Base-by-base conservation (phyloP, 2,888 invertebrate species). In the Leptinotarsa peninsularis region DNA sequence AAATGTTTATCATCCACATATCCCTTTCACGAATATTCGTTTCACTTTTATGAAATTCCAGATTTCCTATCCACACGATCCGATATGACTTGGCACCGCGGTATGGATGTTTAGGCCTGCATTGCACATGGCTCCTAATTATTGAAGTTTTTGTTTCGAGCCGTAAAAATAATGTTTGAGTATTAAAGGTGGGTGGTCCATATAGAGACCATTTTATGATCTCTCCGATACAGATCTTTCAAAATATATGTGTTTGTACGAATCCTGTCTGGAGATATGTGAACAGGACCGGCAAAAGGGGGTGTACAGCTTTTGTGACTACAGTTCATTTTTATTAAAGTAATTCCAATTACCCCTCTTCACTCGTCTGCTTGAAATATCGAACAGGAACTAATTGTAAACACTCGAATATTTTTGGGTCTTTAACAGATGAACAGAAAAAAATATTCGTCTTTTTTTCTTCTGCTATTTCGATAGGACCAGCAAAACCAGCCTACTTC, bases 41-140 rank as follows among this genome's bases (percentile, higher is more conserved):
- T 63, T 63, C 63, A 63, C 63, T 33, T 63, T 63, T 27, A 63
- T 63, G 63, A 15, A n/a, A 63, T 63, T 63, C 63, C 63, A 63
- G 63, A 63, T 63, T 63, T 43, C 63, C 63, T 63, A 63, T 63
- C 68, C 54, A 27, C 33, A 17, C 52, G 50, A 54, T 68, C 23
- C 49, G 49, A 70, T 70, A 70, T 58, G 70, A 70, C 58, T 58
- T 58, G 69, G 58, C 54, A 58, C 33, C 54, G 58, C 70, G 70
- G 58, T 70, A 58, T 70, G 54, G 58, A 70, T 70, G 70, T 70
- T 70, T 70, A 69, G 69, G 70, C 54, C 80, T 82, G 82, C 79
- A 76, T 71, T 74, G 79, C 82, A 82, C 80, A 84, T 84, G 84
- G 83, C 82, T 82, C 80, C 81, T 84, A 84, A 84, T 84, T 83